Evolutionary conservation across 2,113 vertebrate genomes (phyloP).

Genomic region (Cebidichthys violaceus): DNA sequence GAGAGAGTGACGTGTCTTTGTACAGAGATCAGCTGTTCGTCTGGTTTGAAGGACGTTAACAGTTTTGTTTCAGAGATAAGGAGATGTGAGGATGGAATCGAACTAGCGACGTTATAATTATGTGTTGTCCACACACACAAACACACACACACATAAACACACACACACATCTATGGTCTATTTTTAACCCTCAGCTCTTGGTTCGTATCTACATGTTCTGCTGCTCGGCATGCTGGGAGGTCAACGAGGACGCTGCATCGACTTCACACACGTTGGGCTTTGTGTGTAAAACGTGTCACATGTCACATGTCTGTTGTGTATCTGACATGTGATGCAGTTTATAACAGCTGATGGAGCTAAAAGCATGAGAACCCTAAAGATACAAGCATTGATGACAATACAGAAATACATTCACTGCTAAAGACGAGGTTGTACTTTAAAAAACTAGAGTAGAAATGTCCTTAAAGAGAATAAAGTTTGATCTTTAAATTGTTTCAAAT

Average conservation of each 20-base stretch:
- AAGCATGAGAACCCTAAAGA: no score
- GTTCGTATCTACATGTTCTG: constrained; percentile 28
- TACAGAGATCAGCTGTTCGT: neutral
- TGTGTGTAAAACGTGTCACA: neutral
- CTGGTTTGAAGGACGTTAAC: neutral
- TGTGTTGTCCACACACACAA: neutral
- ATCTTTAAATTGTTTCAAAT: no score
- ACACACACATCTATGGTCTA: constrained; percentile 20
- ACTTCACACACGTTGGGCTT: neutral
- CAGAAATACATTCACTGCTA: no score
- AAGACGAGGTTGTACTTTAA: no score
- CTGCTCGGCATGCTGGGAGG: constrained; percentile 40
- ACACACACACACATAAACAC: neutral
- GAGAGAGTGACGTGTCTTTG: neutral
- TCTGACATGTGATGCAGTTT: neutral
- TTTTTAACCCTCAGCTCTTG: constrained; percentile 46
- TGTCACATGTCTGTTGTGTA: neutral
- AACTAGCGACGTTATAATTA: neutral
- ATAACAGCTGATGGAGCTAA: no score
- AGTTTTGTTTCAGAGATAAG: neutral
- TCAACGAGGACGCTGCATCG: constrained; percentile 1
- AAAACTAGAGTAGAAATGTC: no score
- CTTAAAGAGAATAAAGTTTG: no score
- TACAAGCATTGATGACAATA: no score
- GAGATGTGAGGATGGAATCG: neutral